Evolutionary conservation across 2,797 vertebrate species (phyloP).

Genomic region (Acrocephalus scirpaceus): DNA sequence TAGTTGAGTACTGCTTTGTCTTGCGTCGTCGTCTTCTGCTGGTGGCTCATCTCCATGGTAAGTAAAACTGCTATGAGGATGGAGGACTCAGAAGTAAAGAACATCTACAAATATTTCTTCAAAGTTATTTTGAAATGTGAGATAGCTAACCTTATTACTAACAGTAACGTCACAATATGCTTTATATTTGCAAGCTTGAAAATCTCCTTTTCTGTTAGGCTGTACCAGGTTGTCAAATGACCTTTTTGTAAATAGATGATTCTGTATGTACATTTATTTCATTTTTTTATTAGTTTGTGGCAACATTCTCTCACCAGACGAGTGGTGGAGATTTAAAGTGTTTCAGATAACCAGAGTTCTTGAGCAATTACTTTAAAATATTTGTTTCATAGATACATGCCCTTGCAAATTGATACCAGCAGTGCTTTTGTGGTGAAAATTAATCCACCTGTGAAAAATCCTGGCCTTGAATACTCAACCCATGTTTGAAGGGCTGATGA

Average conservation of each 20-base stretch:
- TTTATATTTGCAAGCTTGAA: conserved; percentile 1
- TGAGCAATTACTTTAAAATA: neutral
- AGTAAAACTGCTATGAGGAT: neutral
- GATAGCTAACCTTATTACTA: neutral
- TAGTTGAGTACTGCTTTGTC: neutral
- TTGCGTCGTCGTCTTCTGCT: neutral
- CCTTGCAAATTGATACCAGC: neutral
- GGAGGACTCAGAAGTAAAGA: neutral
- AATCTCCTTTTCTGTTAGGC: neutral
- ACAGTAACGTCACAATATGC: neutral
- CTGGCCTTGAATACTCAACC: neutral
- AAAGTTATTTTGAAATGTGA: neutral
- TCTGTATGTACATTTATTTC: neutral
- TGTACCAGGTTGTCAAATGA: neutral
- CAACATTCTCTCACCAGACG: neutral
- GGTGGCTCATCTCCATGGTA: neutral
- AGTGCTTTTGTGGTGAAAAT: neutral
- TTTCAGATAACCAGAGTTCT: neutral
- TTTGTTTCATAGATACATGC: neutral
- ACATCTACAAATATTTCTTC: neutral
- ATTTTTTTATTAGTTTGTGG: neutral
- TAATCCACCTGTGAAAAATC: neutral
- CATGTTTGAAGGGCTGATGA: neutral
- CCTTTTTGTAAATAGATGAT: neutral
- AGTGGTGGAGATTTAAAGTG: neutral